Conservation (phyloP, 2,797 vertebrate genomes). For the Arremon aurantiirostris region DNA sequence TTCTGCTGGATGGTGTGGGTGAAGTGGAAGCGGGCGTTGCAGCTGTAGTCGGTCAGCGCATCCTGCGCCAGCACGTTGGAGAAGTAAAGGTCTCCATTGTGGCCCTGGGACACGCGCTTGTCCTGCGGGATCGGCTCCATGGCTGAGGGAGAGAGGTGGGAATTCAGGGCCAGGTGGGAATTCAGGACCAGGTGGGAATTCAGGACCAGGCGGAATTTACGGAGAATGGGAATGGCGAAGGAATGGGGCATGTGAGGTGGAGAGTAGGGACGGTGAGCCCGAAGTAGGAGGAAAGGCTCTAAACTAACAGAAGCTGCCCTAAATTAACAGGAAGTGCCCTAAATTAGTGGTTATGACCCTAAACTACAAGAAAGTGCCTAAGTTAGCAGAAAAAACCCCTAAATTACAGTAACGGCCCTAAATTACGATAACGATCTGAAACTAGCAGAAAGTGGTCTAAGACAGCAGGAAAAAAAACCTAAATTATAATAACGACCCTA, state of each 20-base stretch:
- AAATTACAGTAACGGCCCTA: background rate
- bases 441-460: too few relatives aligned
- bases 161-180: background rate
- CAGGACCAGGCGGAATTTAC: background rate
- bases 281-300: accelerated
- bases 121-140: conserved; percentile 90
- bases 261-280: background rate
- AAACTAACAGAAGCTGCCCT: accelerated
- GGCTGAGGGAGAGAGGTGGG: conserved; percentile 39
- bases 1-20: conserved; percentile 99
- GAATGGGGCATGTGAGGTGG: background rate
- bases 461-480: too few relatives aligned
- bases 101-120: conserved; percentile 91
- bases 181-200: background rate
- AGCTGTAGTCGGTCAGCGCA: conserved; percentile 90
- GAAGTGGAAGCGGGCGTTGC: conserved; percentile 94
- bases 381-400: too few relatives aligned
- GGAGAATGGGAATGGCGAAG: too few relatives aligned
- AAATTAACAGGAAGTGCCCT: background rate
- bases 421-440: background rate
- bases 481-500: background rate
- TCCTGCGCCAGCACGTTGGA: conserved; percentile 90
- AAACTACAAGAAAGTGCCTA: background rate
- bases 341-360: background rate
- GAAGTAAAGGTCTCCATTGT: conserved; percentile 96